Evolutionary conservation across 2,888 invertebrate genomes (phyloP).

Genomic region (Caenorhabditis imperialis): DNA sequence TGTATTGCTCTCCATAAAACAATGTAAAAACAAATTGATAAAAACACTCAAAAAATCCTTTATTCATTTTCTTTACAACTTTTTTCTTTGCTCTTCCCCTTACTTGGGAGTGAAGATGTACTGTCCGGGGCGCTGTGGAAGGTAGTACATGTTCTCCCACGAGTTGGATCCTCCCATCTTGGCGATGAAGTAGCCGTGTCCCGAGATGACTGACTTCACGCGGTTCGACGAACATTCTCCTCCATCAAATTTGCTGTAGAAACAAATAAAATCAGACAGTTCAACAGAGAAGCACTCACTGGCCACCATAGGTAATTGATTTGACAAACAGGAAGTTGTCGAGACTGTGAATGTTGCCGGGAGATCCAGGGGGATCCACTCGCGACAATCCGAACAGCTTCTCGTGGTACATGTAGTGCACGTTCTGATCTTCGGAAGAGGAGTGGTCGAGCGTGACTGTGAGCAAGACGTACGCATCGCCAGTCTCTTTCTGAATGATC

Average conservation of each 20-base stretch:
- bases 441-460: conserved; percentile 7
- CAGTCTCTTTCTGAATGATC: not conserved
- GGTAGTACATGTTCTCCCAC: conserved; percentile 30
- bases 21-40: not conserved
- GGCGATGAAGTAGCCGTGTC: conserved; percentile 34
- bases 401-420: conserved; percentile 32
- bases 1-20: not conserved
- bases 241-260: not conserved
- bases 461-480: conserved; percentile 1
- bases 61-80: no score
- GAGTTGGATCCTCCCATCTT: not conserved
- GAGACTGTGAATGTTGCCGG: conserved; percentile 2
- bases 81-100: no score
- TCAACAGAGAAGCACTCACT: not conserved
- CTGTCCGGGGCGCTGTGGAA: conserved; percentile 12
- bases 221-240: conserved; percentile 3
- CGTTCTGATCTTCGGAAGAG: conserved; percentile 25
- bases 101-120: conserved; percentile 13
- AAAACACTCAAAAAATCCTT: not conserved
- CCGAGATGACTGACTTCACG: conserved; percentile 23
- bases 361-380: not conserved
- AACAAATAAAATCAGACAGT: not conserved
- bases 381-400: conserved; percentile 11
- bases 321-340: conserved; percentile 13
- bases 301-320: conserved; percentile 2